A percentile compares a stretch with the other conserved stretches of the same genome.
These are phyloP conservation scores for Cantharis rustica DNA, from an alignment of 2,888 invertebrate species.

Conservation along the genomic window DNA sequence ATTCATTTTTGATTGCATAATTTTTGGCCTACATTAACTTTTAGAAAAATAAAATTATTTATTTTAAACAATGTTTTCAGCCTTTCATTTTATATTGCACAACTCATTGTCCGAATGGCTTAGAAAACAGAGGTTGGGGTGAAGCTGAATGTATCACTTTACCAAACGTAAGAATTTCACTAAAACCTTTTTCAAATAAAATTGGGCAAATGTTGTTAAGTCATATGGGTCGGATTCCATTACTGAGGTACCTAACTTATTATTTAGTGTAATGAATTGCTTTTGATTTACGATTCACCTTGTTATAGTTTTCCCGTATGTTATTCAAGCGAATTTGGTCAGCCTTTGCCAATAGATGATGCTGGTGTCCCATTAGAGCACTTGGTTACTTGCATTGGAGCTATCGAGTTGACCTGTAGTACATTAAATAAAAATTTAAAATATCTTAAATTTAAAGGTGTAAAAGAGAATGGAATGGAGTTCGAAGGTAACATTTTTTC, in stretches of 20 bases:
- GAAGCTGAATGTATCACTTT: constrained; percentile 69
- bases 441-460: constrained; percentile 45
- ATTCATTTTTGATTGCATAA: too few species aligned
- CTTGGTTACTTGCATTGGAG: constrained; percentile 81
- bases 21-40: neutral
- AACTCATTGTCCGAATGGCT: constrained; percentile 66
- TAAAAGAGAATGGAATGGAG: constrained; percentile 38
- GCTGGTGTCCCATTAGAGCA: constrained; percentile 88
- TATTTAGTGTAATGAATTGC: neutral
- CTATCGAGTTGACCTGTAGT: constrained; percentile 60
- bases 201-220: constrained; percentile 70
- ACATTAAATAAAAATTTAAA: constrained; percentile 53
- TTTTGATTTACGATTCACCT: constrained; percentile 2
- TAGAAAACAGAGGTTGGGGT: constrained; percentile 72
- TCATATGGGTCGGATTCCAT: constrained; percentile 78
- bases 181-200: constrained; percentile 68
- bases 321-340: constrained; percentile 75
- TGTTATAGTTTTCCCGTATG: constrained; percentile 75
- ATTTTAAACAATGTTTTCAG: constrained; percentile 34
- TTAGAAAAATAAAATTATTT: neutral
- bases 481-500: constrained; percentile 20
- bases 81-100: constrained; percentile 65
- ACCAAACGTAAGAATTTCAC: constrained; percentile 68
- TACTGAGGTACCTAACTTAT: constrained; percentile 67
- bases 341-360: constrained; percentile 64